Conservation (phyloP, 2,888 invertebrate genomes). For the Myopa tessellatipennis region DNA sequence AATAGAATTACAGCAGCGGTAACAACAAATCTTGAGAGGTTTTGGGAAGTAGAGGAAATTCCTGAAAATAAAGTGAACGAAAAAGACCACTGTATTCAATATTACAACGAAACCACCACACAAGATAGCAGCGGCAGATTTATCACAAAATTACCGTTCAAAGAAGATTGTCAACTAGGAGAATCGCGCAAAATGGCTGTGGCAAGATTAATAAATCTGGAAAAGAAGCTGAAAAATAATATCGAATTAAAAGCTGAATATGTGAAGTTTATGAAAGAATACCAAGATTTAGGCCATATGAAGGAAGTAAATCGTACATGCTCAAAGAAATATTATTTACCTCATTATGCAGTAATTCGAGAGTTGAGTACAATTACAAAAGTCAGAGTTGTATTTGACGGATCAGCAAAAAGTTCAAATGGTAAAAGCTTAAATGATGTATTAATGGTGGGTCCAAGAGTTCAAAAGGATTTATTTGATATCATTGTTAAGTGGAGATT, state of each 20-base stretch:
- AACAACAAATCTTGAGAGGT: no score
- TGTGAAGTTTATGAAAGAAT: conserved; percentile 39
- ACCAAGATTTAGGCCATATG: conserved; percentile 30
- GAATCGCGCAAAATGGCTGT: conserved; percentile 12
- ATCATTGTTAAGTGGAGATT: no score
- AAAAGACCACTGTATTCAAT: no score
- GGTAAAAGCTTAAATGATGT: not conserved
- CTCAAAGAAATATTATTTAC: conserved; percentile 37
- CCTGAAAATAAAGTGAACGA: no score
- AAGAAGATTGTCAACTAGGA: not conserved
- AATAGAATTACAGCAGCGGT: no score
- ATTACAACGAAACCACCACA: no score
- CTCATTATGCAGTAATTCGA: conserved; percentile 38
- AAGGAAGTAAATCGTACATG: not conserved
- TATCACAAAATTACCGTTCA: conserved; percentile 4
- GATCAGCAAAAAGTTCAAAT: no score
- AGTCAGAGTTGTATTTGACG: no score
- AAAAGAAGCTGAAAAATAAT: not conserved
- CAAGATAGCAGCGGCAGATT: conserved; percentile 31
- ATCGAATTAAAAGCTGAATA: not conserved
- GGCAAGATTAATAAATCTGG: no score
- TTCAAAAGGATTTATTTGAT: no score
- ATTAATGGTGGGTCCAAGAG: not conserved
- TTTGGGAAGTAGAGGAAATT: no score
- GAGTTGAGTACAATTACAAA: conserved; percentile 2